These are phyloP conservation scores for Clarias macrocephalus DNA, from an alignment of 2,113 vertebrate species.

Conservation along the genomic window DNA sequence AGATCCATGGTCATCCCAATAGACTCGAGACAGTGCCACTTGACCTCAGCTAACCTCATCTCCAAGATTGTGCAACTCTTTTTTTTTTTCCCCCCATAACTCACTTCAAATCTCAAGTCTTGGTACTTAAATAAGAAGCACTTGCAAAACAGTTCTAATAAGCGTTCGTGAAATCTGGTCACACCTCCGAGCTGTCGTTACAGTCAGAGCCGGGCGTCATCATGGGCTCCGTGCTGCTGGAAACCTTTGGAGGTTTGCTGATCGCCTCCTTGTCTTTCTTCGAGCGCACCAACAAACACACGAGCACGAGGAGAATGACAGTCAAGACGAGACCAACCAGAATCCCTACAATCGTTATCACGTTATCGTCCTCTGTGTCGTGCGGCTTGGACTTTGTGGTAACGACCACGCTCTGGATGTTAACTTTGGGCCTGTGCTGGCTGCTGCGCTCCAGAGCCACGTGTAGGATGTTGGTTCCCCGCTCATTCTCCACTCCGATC, in stretches of 20 bases:
- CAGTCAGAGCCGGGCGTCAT: constrained; percentile 62
- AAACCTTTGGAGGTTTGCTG: constrained; percentile 60
- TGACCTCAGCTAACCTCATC: not conserved
- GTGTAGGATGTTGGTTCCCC: constrained; percentile 93
- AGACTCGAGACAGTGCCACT: not conserved
- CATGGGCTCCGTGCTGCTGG: constrained; percentile 78
- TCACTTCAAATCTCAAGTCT: constrained; percentile 56
- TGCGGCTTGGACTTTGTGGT: constrained; percentile 71
- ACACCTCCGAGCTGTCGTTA: constrained; percentile 89
- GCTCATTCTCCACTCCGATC: constrained; percentile 79
- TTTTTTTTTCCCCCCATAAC: constrained; percentile 17
- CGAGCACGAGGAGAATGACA: constrained; percentile 69
- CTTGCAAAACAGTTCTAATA: constrained; percentile 55
- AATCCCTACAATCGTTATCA: constrained; percentile 73
- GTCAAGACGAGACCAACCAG: constrained; percentile 73
- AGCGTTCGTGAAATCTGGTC: constrained; percentile 54
- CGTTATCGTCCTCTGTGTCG: constrained; percentile 54
- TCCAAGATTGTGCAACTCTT: constrained; percentile 8
- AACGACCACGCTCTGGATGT: constrained; percentile 60
- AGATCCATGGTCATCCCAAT: not conserved
- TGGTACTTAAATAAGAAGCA: constrained; percentile 69
- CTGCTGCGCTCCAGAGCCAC: constrained; percentile 77
- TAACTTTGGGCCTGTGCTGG: constrained; percentile 64
- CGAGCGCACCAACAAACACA: constrained; percentile 67
- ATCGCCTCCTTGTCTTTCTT: constrained; percentile 62